These are phyloP conservation scores for Scaptomyza polygonia DNA, from an alignment of 2,888 invertebrate genomes.

Conservation along the genomic window DNA sequence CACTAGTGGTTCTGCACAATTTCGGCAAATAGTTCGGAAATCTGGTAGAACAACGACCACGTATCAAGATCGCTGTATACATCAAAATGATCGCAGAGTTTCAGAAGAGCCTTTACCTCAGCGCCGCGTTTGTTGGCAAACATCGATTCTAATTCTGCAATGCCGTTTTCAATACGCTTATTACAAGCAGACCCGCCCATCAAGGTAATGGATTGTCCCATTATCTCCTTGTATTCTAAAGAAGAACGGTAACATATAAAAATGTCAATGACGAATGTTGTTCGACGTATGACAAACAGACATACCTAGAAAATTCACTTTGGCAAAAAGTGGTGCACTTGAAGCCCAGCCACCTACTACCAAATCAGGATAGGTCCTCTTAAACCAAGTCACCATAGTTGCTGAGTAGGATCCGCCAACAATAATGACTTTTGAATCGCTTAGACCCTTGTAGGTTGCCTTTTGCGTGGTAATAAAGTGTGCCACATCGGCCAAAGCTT, in stretches of 20 bases:
- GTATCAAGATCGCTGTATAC: slow-evolving; percentile 78
- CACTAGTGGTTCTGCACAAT: slow-evolving; percentile 81
- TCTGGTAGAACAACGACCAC: slow-evolving; percentile 80
- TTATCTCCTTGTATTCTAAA: slow-evolving; percentile 83
- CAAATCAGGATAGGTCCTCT: slow-evolving; percentile 87
- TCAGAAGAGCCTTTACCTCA: slow-evolving; percentile 74
- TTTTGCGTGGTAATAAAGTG: slow-evolving; percentile 86
- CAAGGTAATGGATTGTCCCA: slow-evolving; percentile 78
- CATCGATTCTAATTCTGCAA: slow-evolving; percentile 78
- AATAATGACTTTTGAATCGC: slow-evolving; percentile 85
- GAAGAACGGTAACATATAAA: not conserved
- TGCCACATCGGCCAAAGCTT: slow-evolving; percentile 88
- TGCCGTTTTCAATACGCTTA: slow-evolving; percentile 78
- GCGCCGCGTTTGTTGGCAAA: slow-evolving; percentile 70
- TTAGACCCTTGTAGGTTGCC: slow-evolving; percentile 76
- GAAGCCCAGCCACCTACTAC: slow-evolving; percentile 87
- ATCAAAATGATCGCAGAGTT: slow-evolving; percentile 81
- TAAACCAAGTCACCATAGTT: slow-evolving; percentile 89
- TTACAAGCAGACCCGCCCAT: slow-evolving; percentile 81
- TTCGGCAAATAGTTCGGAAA: slow-evolving; percentile 81
- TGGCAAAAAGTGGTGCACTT: slow-evolving; percentile 88
- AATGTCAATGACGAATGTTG: not conserved
- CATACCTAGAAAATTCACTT: slow-evolving; percentile 86
- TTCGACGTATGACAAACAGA: not conserved
- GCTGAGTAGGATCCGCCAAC: slow-evolving; percentile 89